phyloP scores from a whole-genome alignment of 2,797 vertebrate species.

The Lacerta agilis region DNA sequence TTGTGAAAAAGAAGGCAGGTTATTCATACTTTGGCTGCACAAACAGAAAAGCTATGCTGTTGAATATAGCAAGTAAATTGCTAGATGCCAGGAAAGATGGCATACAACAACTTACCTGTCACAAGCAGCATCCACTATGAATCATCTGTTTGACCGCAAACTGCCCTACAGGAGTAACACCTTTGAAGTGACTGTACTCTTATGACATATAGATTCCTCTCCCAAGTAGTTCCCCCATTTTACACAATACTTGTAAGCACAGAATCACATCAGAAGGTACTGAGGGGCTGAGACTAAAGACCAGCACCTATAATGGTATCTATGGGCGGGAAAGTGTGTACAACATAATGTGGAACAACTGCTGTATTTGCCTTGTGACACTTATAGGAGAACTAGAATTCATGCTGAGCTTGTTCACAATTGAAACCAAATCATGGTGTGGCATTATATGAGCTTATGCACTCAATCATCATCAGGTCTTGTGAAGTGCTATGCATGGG shows the following conservation, averaged over 20 bases:
- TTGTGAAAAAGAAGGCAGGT: background rate
- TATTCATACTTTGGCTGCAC: slow-evolving; percentile 8
- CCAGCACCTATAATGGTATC: background rate
- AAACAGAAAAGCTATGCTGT: slow-evolving; percentile 10
- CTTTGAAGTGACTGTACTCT: slow-evolving; percentile 31
- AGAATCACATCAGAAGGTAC: background rate
- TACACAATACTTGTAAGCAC: background rate
- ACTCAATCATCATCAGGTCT: background rate
- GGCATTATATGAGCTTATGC: background rate
- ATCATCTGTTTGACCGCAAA: slow-evolving; percentile 27
- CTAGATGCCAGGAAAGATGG: background rate
- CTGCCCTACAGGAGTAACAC: slow-evolving; percentile 31
- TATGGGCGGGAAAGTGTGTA: background rate
- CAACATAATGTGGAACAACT: background rate
- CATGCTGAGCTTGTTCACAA: background rate
- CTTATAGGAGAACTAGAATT: background rate
- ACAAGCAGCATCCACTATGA: background rate
- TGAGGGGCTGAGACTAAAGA: slow-evolving; percentile 12
- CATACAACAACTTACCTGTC: slow-evolving; percentile 13
- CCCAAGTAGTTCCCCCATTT: slow-evolving; percentile 33
- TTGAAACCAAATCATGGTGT: background rate
- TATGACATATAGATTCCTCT: slow-evolving; percentile 38
- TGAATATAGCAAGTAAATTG: slow-evolving; percentile 26
- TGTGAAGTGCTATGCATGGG: no score
- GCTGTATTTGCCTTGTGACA: background rate